Base-by-base conservation (phyloP, 2,888 invertebrate genomes). In the Noctua comes region DNA sequence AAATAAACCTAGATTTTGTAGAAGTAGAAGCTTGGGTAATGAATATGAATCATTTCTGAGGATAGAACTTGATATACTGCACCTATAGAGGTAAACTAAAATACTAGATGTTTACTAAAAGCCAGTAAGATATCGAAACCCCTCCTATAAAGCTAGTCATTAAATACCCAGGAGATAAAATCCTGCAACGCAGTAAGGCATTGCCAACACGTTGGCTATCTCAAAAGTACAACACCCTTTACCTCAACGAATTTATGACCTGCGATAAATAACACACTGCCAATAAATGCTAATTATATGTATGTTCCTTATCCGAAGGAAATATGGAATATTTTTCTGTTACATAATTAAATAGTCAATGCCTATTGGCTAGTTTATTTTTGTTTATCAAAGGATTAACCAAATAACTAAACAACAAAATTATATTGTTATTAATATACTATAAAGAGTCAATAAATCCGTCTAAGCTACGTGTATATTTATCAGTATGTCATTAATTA, bases 401-500 rank as follows among this genome's bases (percentile, higher is more conserved):
- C 24, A 77, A 87, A 81, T 73, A 71, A 73, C 69, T 69, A 74
- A 84, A 73, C 68, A 70, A 74, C 46, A 74, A 77, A 84, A 77
- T 73, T 70, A 82, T 78, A 86, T 73, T 76, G 71, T 71, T 88
- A 80, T 82, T 85, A 84, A 86, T 86, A 81, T 74, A 73, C 36
- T 85, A 88, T 89, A 88, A 83, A 75, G 76, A 79, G 76, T 88
- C 71, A 82, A 87, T 88, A 89, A 88, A 88, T 85, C 86, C 82
- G 82, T 89, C 86, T 89, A 83, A 88, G 80, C 82, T 87, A 79
- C 82, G 82, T 79, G 85, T 86, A 88, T 88, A 88, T 88, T 88
- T 90, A 90, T 91, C 90, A 82, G 76, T 85, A 85, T 86, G 87
- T 88, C 84, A 89, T 90, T 92, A 91, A 92, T 92, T 91, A 91